Percentiles rank a stretch among this genome's conserved stretches.
Conservation (phyloP, 2,888 invertebrate genomes). For the Leucophora obtusa region DNA sequence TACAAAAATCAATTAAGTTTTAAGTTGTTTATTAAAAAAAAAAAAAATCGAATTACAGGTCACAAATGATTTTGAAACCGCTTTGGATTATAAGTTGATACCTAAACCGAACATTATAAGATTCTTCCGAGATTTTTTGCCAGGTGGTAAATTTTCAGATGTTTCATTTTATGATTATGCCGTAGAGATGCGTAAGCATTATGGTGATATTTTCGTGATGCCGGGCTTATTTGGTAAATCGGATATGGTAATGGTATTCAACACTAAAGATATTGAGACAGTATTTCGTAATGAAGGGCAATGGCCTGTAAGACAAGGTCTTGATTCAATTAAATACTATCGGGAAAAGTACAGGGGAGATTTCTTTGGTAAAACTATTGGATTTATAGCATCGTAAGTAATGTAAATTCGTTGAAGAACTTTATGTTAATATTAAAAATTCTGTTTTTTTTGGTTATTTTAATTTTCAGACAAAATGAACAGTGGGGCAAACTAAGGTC, state of each 20-base stretch:
- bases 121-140: constrained; percentile 39
- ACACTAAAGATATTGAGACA: constrained; percentile 79
- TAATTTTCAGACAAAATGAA: constrained; percentile 80
- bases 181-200: constrained; percentile 19
- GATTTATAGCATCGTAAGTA: constrained; percentile 67
- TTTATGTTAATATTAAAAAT: too few relatives aligned
- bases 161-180: constrained; percentile 37
- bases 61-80: not conserved
- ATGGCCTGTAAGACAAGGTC: constrained; percentile 77
- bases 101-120: constrained; percentile 3
- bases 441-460: not conserved
- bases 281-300: constrained; percentile 78
- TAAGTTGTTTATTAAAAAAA: too few relatives aligned
- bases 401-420: not conserved
- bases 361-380: constrained; percentile 52
- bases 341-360: constrained; percentile 43
- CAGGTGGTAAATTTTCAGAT: constrained; percentile 41
- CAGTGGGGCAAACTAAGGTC: constrained; percentile 83
- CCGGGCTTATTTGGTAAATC: constrained; percentile 72
- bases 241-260: constrained; percentile 76
- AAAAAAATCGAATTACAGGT: not conserved
- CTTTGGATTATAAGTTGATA: constrained; percentile 37
- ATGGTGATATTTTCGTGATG: constrained; percentile 76
- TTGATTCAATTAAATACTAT: constrained; percentile 75
- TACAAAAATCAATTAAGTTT: not conserved